These are phyloP conservation scores for Anomalospiza imberbis DNA, from an alignment of 2,797 vertebrate genomes.

Conservation along the genomic window DNA sequence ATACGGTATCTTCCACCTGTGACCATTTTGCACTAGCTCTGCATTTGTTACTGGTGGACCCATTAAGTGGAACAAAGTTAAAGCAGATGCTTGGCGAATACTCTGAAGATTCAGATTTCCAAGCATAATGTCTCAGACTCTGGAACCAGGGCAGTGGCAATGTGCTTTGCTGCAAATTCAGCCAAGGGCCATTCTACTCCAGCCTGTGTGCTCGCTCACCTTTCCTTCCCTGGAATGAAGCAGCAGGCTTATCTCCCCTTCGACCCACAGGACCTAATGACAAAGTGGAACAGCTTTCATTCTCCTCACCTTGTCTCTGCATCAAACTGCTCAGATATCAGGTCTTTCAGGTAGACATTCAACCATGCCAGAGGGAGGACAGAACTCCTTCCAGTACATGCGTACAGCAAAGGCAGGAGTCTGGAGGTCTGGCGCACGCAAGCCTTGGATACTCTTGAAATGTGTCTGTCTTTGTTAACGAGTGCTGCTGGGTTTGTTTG, in stretches of 20 bases:
- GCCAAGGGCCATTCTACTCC: background rate
- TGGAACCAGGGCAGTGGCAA: background rate
- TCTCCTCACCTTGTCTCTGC: background rate
- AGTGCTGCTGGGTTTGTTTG: background rate
- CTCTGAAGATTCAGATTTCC: background rate
- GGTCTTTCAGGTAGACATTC: background rate
- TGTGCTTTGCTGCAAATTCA: background rate
- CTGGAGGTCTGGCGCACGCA: background rate
- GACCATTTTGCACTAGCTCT: background rate
- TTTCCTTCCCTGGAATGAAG: background rate
- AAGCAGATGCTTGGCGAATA: background rate
- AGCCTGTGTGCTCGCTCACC: background rate
- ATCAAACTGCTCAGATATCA: background rate
- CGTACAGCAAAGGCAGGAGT: background rate
- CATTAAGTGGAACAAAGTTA: background rate
- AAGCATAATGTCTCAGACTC: background rate
- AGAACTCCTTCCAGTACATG: background rate
- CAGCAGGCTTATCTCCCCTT: background rate
- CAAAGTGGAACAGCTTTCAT: background rate
- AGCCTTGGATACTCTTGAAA: background rate
- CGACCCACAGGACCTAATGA: background rate
- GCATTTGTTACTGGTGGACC: background rate
- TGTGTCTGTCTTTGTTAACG: background rate
- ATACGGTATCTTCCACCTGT: background rate
- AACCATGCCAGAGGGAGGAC: background rate